These are phyloP conservation scores for Nephila pilipes DNA, from an alignment of 1,140 invertebrate genomes.

Conservation along the genomic window DNA sequence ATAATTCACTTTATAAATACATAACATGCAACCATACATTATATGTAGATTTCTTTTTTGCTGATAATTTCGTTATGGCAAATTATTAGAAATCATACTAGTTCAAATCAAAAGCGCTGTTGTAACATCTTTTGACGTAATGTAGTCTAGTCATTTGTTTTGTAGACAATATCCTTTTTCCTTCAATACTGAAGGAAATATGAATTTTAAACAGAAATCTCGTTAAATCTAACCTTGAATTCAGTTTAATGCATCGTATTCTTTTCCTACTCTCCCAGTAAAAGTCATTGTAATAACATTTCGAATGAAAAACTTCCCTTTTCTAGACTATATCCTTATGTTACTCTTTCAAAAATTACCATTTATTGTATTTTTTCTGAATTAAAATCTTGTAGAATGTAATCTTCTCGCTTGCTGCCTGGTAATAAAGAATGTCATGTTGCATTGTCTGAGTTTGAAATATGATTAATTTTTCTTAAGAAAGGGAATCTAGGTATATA, in stretches of 20 bases:
- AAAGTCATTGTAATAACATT: background rate
- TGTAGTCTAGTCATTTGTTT: background rate
- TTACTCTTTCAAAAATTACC: background rate
- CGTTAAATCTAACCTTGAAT: conserved; percentile 29
- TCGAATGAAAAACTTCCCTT: background rate
- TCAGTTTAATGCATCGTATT: background rate
- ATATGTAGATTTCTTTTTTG: background rate
- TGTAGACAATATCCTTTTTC: background rate
- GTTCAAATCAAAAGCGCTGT: background rate
- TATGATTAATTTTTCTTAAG: too few relatives aligned
- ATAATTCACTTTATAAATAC: too few relatives aligned
- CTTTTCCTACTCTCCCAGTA: background rate
- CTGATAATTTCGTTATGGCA: background rate
- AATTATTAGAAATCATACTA: background rate
- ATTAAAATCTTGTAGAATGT: too few relatives aligned
- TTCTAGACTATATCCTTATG: background rate
- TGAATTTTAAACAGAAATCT: background rate
- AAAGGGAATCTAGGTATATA: too few relatives aligned
- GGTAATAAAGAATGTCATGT: too few relatives aligned
- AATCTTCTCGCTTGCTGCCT: too few relatives aligned
- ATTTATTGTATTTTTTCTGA: background rate
- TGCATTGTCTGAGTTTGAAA: too few relatives aligned
- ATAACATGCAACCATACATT: background rate
- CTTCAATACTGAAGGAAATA: background rate
- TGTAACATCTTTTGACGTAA: background rate